Evolutionary conservation across 2,797 vertebrate species (phyloP).

Genomic region (Liparis tanakae): DNA sequence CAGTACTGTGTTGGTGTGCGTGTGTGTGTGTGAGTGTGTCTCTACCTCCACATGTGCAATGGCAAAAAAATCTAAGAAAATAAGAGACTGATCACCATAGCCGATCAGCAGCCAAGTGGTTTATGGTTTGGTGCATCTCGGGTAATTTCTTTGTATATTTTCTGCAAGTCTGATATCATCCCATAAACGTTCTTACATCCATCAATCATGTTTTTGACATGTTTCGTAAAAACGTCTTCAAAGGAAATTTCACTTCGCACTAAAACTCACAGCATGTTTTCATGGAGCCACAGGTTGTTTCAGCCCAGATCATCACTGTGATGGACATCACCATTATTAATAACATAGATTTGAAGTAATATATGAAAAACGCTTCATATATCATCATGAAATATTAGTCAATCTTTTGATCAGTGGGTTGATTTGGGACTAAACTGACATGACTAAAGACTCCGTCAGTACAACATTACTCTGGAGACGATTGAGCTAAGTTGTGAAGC

Average conservation of each 20-base stretch:
- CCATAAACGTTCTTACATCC: neutral
- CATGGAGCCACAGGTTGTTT: neutral
- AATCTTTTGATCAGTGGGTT: neutral
- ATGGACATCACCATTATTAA: neutral
- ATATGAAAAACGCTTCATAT: neutral
- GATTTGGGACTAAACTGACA: neutral
- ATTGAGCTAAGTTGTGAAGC: too few relatives aligned
- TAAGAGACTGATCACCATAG: neutral
- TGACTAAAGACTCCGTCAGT: neutral
- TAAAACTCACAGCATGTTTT: constrained; percentile 1
- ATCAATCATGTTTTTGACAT: neutral
- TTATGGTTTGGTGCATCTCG: neutral
- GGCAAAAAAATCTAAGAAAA: neutral
- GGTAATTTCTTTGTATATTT: neutral
- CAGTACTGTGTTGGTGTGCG: neutral
- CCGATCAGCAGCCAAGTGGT: neutral
- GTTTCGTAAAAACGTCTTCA: neutral
- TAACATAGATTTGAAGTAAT: neutral
- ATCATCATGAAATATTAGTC: neutral
- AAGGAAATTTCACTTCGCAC: neutral
- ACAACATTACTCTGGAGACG: neutral
- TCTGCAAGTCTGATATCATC: neutral
- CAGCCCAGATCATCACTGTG: neutral
- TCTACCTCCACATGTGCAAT: too few relatives aligned
- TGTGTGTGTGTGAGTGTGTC: too few relatives aligned